Evolutionary conservation across 2,113 vertebrate species (phyloP).

Genomic region (Gracilinanus agilis): DNA sequence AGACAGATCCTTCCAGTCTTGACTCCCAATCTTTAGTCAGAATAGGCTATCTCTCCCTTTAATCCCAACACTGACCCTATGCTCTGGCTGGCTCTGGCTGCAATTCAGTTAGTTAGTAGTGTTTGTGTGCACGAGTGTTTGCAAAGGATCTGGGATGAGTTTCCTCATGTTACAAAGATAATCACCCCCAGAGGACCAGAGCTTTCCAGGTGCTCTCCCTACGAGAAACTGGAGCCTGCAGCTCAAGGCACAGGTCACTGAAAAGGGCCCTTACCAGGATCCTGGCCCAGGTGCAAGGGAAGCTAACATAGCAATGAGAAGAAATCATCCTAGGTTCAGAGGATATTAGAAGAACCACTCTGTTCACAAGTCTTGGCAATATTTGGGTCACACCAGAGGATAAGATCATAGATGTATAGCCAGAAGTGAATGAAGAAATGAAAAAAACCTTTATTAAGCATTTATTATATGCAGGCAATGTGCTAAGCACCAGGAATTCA

Average conservation of each 20-base stretch:
- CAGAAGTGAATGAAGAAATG: neutral
- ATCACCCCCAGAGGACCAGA: constrained; percentile 24
- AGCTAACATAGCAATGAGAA: neutral
- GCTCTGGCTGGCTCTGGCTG: neutral
- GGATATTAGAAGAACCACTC: constrained; percentile 16
- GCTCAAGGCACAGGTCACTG: constrained; percentile 39
- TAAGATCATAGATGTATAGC: neutral
- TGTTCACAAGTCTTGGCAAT: constrained; percentile 40
- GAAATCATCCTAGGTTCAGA: constrained; percentile 7
- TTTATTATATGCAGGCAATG: neutral
- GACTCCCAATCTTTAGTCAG: neutral
- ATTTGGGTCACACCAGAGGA: neutral
- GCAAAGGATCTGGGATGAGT: constrained; percentile 36
- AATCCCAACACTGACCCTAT: neutral
- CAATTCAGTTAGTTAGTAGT: neutral
- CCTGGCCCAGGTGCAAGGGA: neutral
- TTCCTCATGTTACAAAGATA: constrained; percentile 58
- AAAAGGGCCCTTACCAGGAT: neutral
- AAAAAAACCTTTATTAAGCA: neutral
- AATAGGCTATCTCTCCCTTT: constrained; percentile 27
- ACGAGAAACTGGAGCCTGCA: constrained; percentile 22
- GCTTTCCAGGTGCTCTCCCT: constrained; percentile 23
- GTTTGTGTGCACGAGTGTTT: constrained; percentile 30
- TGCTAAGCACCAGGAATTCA: neutral
- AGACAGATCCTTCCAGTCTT: neutral